Conservation (phyloP, 2,888 invertebrate genomes). For the Troides helena region DNA sequence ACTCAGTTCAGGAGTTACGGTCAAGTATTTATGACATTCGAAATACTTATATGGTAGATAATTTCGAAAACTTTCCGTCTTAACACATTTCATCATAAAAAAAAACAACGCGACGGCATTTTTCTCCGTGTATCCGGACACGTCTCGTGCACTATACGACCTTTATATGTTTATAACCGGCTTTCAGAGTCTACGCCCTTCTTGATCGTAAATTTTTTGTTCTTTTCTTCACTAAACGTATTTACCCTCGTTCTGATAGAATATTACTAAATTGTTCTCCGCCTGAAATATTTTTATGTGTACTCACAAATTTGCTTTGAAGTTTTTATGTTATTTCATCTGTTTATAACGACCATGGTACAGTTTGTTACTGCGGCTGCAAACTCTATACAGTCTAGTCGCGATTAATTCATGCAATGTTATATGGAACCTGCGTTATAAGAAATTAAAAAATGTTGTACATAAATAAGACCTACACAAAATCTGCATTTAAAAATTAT, state of each 20-base stretch:
- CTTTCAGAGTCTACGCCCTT: slow-evolving; percentile 24
- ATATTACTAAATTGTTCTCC: slow-evolving; percentile 4
- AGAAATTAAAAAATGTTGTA: too few species aligned
- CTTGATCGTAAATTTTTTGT: neutral
- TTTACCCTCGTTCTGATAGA: slow-evolving; percentile 11
- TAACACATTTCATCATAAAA: slow-evolving; percentile 8
- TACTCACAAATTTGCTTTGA: slow-evolving; percentile 2
- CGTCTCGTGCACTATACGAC: slow-evolving; percentile 19
- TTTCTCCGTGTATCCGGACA: slow-evolving; percentile 9
- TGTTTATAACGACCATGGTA: too few species aligned
- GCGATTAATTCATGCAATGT: too few species aligned
- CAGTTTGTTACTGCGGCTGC: too few species aligned
- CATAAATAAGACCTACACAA: too few species aligned
- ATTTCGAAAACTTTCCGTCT: neutral
- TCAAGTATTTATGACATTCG: too few species aligned
- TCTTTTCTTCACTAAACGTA: slow-evolving; percentile 6
- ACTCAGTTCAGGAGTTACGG: too few species aligned
- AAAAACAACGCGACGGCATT: slow-evolving; percentile 7
- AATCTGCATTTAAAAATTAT: too few species aligned
- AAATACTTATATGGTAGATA: neutral
- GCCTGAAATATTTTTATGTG: neutral
- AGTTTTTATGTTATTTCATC: neutral
- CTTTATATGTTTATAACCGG: slow-evolving; percentile 23
- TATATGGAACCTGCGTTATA: too few species aligned
- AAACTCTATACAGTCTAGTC: too few species aligned